These are phyloP conservation scores for Bactericera cockerelli DNA, from an alignment of 1,140 invertebrate species.

Conservation along the genomic window DNA sequence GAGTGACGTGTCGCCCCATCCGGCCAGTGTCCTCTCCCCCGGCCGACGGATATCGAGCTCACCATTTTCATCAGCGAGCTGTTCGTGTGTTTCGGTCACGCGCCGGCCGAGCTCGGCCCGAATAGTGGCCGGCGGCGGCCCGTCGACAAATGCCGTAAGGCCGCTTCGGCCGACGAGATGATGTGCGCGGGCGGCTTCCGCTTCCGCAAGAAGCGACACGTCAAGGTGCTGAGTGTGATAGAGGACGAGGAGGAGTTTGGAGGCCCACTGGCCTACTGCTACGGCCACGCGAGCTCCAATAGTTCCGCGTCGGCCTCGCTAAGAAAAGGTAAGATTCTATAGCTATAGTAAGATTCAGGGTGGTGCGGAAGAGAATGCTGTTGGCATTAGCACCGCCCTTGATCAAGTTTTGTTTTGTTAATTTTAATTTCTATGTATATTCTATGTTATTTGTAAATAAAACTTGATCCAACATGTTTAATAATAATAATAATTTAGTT, in stretches of 20 bases:
- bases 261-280: constrained; percentile 16
- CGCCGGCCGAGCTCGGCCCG: too few relatives aligned
- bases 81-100: constrained; percentile 1
- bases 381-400: too few relatives aligned
- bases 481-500: too few relatives aligned
- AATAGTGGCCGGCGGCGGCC: background rate
- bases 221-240: background rate
- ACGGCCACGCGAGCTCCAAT: constrained; percentile 11
- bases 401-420: too few relatives aligned
- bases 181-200: constrained; percentile 22
- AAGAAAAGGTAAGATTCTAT: background rate
- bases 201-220: constrained; percentile 19
- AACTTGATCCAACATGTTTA: too few relatives aligned
- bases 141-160: background rate
- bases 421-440: too few relatives aligned
- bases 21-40: too few relatives aligned
- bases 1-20: too few relatives aligned
- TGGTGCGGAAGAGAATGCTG: too few relatives aligned
- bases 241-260: constrained; percentile 17
- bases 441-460: too few relatives aligned
- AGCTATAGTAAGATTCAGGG: too few relatives aligned
- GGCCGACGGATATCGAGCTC: too few relatives aligned
- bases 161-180: constrained; percentile 10
- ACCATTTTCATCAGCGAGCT: constrained; percentile 7
- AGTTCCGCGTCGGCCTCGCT: background rate